Evolutionary conservation across 2,888 invertebrate species (phyloP), one percentile per base, ranked within the genome.

Genomic region (Melanostoma scalare): DNA sequence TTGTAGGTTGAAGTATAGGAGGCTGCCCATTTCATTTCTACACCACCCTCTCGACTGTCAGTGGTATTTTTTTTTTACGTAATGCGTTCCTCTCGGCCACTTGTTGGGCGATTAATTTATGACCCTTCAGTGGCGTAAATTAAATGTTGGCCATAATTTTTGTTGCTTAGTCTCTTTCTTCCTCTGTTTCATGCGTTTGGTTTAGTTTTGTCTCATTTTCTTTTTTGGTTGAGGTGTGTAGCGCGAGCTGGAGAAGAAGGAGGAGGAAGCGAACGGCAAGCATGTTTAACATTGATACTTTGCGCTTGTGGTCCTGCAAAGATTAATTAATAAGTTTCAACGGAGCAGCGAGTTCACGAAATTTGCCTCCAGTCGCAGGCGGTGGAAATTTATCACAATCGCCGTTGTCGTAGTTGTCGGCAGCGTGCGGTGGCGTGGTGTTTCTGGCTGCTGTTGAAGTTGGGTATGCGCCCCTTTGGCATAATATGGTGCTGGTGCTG

Each of bases 281-380:
- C 82, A 63, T 84, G 82, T 84, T 74, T 69, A 84, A 78, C 82
- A 84, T 84, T 84, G 82, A 84, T 84, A 84, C 82, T 84, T 84
- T 74, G 78, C 82, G 82, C 82, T 78, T 78, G 82, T 78, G 82
- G 82, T 78, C 73, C 69, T 74, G 69, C 73, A 84, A 77, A 84
- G 82, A 84, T 84, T 84, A 84, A 84, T 84, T 84, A 84, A 84
- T 78, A 84, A 74, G 65, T 74, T 84, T 74, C 63, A 78, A 52
- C 73, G 68, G 67, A 78, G 82, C 82, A 78, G 52, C 42, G 78
- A 82, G 73, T 78, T 84, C 74, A 69, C 78, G 78, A 82, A 82
- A 78, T 82, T 82, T 78, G 82, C 82, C 82, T 84, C 82, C 65
- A 78, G 82, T 78, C 72, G 65, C 73, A 84, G 82, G 73, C 82